phyloP scores from a whole-genome alignment of 2,888 invertebrate genomes.

The Strigamia transsilvanica region DNA sequence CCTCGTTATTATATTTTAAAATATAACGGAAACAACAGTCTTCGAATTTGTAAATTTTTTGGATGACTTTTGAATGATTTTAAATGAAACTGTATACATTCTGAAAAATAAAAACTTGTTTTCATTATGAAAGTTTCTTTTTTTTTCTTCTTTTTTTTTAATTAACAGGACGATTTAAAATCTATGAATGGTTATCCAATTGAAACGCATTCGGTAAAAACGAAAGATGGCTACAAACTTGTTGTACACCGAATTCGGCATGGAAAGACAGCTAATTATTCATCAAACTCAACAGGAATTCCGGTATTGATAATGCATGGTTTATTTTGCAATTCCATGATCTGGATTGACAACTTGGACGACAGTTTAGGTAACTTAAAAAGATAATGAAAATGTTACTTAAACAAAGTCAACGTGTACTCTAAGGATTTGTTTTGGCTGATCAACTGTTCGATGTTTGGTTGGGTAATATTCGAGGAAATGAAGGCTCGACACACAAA shows the following conservation, averaged over 20 bases:
- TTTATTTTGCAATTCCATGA: background rate
- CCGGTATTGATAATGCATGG: background rate
- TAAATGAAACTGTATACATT: no score
- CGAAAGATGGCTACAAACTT: background rate
- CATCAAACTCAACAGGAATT: background rate
- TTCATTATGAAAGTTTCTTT: no score
- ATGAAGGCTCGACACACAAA: background rate
- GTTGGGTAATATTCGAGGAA: background rate
- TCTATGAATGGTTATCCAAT: background rate
- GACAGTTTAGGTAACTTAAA: background rate
- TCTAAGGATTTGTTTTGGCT: background rate
- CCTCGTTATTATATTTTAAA: background rate
- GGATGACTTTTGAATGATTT: no score
- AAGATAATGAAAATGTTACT: no score
- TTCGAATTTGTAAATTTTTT: no score
- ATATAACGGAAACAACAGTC: no score
- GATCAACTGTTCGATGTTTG: background rate
- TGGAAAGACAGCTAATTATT: background rate
- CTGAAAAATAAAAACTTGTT: no score
- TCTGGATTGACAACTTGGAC: background rate
- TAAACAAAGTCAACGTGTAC: background rate
- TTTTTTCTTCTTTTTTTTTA: no score
- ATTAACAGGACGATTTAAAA: no score
- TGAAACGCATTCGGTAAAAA: background rate
- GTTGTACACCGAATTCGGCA: background rate